phyloP scores from a whole-genome alignment of 1,140 invertebrate genomes.

The Ceratosolen fusciceps region DNA sequence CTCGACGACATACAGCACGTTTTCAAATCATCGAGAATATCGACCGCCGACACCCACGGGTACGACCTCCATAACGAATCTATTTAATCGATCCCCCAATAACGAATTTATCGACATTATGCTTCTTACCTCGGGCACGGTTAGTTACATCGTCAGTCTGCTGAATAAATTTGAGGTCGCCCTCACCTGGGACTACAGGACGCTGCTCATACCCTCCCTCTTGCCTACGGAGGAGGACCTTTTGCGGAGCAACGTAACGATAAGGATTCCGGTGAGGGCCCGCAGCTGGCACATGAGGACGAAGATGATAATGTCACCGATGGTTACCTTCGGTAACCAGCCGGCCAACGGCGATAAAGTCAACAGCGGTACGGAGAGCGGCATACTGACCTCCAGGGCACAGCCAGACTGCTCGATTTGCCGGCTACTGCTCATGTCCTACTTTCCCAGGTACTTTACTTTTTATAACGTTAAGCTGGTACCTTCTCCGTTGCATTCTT shows the following conservation, averaged over 20 bases:
- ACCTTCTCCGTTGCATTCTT: too few species aligned
- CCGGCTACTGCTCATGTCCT: conserved; percentile 89
- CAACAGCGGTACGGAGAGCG: conserved; percentile 54
- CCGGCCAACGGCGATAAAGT: conserved; percentile 46
- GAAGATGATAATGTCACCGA: conserved; percentile 74
- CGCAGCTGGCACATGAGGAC: conserved; percentile 78
- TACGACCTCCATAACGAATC: not conserved
- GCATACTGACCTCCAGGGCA: conserved; percentile 68
- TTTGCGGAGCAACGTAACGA: conserved; percentile 67
- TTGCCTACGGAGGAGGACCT: conserved; percentile 87
- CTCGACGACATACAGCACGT: conserved; percentile 93
- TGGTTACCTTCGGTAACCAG: conserved; percentile 63
- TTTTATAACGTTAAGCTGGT: too few species aligned
- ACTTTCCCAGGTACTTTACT: conserved; percentile 81
- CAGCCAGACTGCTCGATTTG: conserved; percentile 75
- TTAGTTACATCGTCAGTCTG: conserved; percentile 85
- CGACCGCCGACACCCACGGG: conserved; percentile 77
- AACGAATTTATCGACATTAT: not conserved
- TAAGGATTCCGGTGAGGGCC: conserved; percentile 80
- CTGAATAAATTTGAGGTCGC: conserved; percentile 98
- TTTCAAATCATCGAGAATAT: conserved; percentile 82
- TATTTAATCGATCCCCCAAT: not conserved
- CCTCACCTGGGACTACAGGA: conserved; percentile 94
- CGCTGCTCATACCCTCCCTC: conserved; percentile 92
- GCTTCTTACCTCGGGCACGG: not conserved